Evolutionary conservation across 2,888 invertebrate genomes (phyloP), one percentile per base, ranked within the genome.

Genomic region (Agrochola macilenta): DNA sequence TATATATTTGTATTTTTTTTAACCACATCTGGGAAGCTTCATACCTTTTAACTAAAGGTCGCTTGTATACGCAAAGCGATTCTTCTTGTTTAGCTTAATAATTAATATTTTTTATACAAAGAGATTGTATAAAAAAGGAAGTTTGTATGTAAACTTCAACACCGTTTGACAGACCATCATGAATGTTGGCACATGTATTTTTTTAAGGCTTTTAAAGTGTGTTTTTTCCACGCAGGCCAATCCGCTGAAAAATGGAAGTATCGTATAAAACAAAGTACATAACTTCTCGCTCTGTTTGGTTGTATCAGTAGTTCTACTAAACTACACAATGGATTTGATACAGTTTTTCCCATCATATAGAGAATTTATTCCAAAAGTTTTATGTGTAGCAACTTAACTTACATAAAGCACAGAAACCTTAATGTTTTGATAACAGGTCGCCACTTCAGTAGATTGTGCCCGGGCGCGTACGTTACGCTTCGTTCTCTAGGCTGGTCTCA

Each of bases 31-130:
- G 46, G 12, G 46, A 12, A 46, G 60, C 66, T 43, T 52, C 61
- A 85, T 85, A 85, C 65, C 20, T 82, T 75, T 57, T 43, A 75
- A 61, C 17, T 57, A 35, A 71, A 69, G 26, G n/a, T 68, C 20
- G 66, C 54, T 69, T 20, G 3, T 68, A 2, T 71, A 61, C 49
- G 17, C 43, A 52, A 7, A 58, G 14, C 4, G 17, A 30, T 58
- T 52, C 4, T 20, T 26, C 12, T 54, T 46, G 43, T 81, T 54
- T 72, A 61, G 14, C 35, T 49, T 20, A 26, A 43, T 14, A 30
- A 46, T 43, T 43, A 5, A 30, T 76, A 30, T 54, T 43, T 7
- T 30, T 2, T 30, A n/a, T n/a, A n/a, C n/a, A n/a, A n/a, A n/a
- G n/a, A n/a, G n/a, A n/a, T 30, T 30, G 30, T 30, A 49, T 17